Evolutionary conservation across 2,797 vertebrate genomes (phyloP), one percentile per base, ranked within the genome.

Genomic region (Coranthus polyacanthus): DNA sequence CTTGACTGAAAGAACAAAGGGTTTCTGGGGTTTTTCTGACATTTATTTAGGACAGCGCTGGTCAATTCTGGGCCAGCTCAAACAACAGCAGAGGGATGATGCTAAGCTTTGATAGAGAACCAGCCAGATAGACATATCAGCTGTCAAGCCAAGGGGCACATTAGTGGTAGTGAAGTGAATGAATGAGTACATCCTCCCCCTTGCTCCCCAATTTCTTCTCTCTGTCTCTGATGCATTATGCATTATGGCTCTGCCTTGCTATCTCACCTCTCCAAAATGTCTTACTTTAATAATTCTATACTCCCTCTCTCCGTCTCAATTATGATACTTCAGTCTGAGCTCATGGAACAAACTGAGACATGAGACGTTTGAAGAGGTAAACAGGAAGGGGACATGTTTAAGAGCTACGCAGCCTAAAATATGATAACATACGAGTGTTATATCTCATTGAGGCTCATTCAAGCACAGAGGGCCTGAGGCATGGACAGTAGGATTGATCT

Each of bases 141-240:
- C 78, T 83, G 79, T 80, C 77, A 85, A 68, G 72, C 51, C 68
- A 70, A 34, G 62, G 74, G 78, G 65, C 79, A 83, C 75, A 83
- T 84, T 78, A 87, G 73, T 22, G 16, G 10, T 49, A 20, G 52
- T 71, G 70, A 77, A 68, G 72, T 17, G 55, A 76, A 81, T 68
- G 39, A 77, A 83, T 73, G 52, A 47, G 17, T 67, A 80, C 68
- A 76, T 79, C 66, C 64, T 78, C 81, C 75, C 73, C 57, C 62
- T 62, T 68, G 75, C 54, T 76, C 68, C 61, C 67, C 71, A 76
- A 54, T 75, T 81, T 50, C 63, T 67, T 43, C 55, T 55, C 61
- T 58, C 41, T 15, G 43, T 54, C 60, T 74, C 75, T 79, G 72
- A 78, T 78, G 67, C 77, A 82, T 88, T 82, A 82, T 77, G 75